phyloP scores from a whole-genome alignment of 2,888 invertebrate genomes.

The Caprella mutica region DNA sequence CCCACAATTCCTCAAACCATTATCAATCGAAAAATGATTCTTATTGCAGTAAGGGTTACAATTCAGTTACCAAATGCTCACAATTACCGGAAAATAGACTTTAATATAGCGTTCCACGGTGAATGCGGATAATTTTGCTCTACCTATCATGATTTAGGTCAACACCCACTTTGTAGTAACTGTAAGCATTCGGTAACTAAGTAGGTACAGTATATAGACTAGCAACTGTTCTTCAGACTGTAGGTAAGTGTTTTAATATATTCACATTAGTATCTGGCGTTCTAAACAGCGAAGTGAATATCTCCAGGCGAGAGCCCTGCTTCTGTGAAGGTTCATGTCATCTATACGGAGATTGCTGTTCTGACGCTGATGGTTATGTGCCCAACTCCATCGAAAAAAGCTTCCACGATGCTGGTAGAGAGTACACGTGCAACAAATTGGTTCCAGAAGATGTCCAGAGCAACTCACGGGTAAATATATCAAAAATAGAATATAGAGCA shows the following conservation, averaged over 20 bases:
- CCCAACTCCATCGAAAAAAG: background rate
- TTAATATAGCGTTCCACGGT: too few relatives aligned
- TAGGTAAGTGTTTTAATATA: background rate
- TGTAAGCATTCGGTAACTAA: background rate
- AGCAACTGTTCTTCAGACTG: background rate
- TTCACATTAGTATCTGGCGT: background rate
- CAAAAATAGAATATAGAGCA: background rate
- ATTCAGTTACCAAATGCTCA: too few relatives aligned
- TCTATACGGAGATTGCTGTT: conserved; percentile 19
- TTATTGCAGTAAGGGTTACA: too few relatives aligned
- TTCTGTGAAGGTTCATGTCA: conserved; percentile 18
- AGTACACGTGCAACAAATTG: background rate
- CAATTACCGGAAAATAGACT: too few relatives aligned
- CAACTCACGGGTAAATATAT: background rate
- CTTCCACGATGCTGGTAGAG: background rate
- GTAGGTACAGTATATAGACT: background rate
- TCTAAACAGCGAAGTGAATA: too few relatives aligned
- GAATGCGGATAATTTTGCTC: too few relatives aligned
- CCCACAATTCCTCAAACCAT: too few relatives aligned
- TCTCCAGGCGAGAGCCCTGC: conserved; percentile 10
- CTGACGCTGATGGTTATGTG: background rate
- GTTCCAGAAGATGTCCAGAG: background rate
- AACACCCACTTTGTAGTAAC: background rate
- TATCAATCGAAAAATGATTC: too few relatives aligned
- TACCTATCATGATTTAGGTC: too few relatives aligned